Percentiles rank a stretch among this genome's conserved stretches.
phyloP scores from a whole-genome alignment of 2,888 invertebrate species.

The Melinopterus prodromus region DNA sequence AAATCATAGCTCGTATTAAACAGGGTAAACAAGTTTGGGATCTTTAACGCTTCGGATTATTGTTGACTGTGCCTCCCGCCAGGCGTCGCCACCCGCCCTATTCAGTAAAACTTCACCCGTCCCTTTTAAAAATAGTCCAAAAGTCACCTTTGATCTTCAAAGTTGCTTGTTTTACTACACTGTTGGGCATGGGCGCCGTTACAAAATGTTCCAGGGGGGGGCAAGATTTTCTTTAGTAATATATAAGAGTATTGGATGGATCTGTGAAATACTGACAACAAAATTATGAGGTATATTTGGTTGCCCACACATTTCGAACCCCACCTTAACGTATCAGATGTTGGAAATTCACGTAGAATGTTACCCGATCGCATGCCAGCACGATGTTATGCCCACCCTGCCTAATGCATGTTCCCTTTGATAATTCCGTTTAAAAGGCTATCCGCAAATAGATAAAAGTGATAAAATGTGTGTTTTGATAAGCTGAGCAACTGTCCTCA shows the following conservation, averaged over 20 bases:
- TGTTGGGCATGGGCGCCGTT: no score
- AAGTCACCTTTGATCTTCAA: conserved; percentile 24
- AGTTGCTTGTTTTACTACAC: conserved; percentile 20
- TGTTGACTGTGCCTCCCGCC: neutral
- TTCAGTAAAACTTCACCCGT: conserved; percentile 7
- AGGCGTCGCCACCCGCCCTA: neutral
- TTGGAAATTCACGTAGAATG: neutral
- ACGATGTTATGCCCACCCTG: neutral
- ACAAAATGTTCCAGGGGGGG: no score
- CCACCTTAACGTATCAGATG: conserved; percentile 16
- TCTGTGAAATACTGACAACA: no score
- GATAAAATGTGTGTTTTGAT: conserved; percentile 16
- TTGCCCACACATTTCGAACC: no score
- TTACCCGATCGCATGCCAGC: conserved; percentile 12
- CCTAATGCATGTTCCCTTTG: conserved; percentile 14
- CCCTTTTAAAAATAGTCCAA: conserved; percentile 21
- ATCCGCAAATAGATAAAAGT: neutral
- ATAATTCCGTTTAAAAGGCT: conserved; percentile 18
- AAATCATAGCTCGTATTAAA: neutral
- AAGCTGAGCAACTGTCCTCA: neutral
- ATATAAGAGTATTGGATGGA: no score
- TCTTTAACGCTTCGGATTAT: neutral
- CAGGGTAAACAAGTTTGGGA: neutral
- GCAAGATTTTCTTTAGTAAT: no score
- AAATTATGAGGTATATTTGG: no score